These are phyloP conservation scores for Pteria penguin DNA, from an alignment of 2,888 invertebrate genomes.

Conservation along the genomic window DNA sequence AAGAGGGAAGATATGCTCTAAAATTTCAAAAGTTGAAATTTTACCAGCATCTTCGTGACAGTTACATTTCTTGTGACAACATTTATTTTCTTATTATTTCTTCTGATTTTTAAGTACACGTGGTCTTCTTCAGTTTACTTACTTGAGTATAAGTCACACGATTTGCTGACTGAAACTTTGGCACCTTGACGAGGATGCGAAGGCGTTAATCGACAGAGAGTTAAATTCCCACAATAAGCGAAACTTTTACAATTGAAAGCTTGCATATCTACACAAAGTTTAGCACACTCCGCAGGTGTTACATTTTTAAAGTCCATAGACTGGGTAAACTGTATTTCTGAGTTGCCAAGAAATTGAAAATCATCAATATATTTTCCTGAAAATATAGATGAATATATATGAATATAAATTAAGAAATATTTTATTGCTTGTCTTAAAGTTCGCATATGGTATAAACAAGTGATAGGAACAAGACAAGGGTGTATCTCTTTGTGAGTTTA, in stretches of 20 bases:
- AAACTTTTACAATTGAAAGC: constrained; percentile 50
- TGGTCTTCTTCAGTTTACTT: no score
- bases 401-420: no score
- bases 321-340: constrained; percentile 27
- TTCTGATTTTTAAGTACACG: no score
- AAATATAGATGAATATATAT: constrained; percentile 34
- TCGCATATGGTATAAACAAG: no score
- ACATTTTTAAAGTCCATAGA: constrained; percentile 34
- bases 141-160: constrained; percentile 54
- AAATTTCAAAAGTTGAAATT: no score
- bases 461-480: no score
- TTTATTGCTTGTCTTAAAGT: no score
- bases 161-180: constrained; percentile 16
- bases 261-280: constrained; percentile 50
- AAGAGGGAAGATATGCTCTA: no score
- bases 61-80: no score
- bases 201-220: constrained; percentile 48
- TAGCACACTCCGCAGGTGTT: constrained; percentile 51
- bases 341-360: constrained; percentile 43
- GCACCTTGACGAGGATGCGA: constrained; percentile 23
- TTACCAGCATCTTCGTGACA: no score
- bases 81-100: no score
- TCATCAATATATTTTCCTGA: constrained; percentile 55
- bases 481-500: no score
- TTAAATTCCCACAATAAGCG: constrained; percentile 47